Evolutionary conservation across 2,797 vertebrate genomes (phyloP), one percentile per base, ranked within the genome.

Genomic region (Otolemur crassicaudatus): DNA sequence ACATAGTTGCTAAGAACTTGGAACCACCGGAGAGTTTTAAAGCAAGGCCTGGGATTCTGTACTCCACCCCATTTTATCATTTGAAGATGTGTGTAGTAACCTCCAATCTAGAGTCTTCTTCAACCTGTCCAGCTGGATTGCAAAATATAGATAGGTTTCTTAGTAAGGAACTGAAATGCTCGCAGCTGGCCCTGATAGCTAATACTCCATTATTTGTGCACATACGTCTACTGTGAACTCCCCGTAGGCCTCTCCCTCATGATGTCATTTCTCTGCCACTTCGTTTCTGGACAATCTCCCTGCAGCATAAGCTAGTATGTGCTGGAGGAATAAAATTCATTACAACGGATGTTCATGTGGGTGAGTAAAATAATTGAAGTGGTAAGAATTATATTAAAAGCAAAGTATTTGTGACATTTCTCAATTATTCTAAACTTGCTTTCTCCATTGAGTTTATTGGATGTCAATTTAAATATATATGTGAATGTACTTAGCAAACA

Each of bases 361-460:
- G n/a, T 60, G 37, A 77, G 17, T 61, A 75, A 72, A 87, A 82
- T 75, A 73, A 85, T 7, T 37, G 29, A 40, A 63, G 23, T 31
- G 75, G 23, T 63, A 56, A 91, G 77, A 93, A 75, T 77, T 61
- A 34, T 81, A 79, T 80, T 53, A 13, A 92, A 90, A 91, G 25
- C 23, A 31, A 93, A 61, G 10, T 29, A 49, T 92, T 79, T 87
- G 43, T 46, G 58, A 95, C 76, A 72, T 90, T 77, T 69, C 34
- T 82, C 76, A 40, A 40, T 94, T 90, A 80, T 83, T 86, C 73
- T 82, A 90, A 53, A 87, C 70, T 90, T 92, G 43, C 14, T 85
- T 93, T 61, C 10, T 94, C n/a, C 12, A 27, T 31, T 80, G 43
- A 92, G 29, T 61, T 90, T 77, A 83, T 87, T 85, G n/a, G 4